Base-by-base conservation (phyloP, 2,888 invertebrate species). In the Campoplex capitator region DNA sequence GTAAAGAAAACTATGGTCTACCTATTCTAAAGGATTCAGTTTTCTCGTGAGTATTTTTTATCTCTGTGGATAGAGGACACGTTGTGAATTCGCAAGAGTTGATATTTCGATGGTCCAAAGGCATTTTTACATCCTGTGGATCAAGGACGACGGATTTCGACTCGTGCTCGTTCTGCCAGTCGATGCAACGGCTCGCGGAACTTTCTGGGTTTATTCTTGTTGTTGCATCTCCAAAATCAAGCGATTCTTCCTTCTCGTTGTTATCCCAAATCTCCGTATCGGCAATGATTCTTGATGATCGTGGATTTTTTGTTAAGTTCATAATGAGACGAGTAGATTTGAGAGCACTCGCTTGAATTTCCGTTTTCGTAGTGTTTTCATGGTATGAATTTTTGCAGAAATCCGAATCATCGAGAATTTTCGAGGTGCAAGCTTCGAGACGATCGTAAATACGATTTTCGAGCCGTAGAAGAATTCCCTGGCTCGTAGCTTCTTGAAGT, bases 261-360 rank as follows among this genome's bases (percentile, higher is more conserved):
- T 28, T 62, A 16, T 45, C 35, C n/a, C 23, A 74, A 74, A 77
- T 38, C 32, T 77, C 51, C 45, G 38, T 11, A 3, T 79, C 78
- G 16, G 56, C 54, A 13, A 42, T 56, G 48, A 83, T 78, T 68
- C 56, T 86, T 51, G 86, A 70, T 16, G 23, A 38, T 45, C 54
- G 23, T 8, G 84, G 51, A 16, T 71, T 62, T 76, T 58, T 87
- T 67, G 87, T 82, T 2, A 87, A 54, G 51, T 88, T 91, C 85
- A 92, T 88, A 2, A 92, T 90, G 23, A 92, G 89, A 45, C 88
- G 86, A 3, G 91, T 90, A 2, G 92, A 92, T 83, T 92, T 90
- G 2, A 92, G 82, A 11, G 90, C 75, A 48, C 75, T 80, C 11
- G 51, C 32, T 38, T 82, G 75, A 13, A 67, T 16, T 32, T 83